Percentiles rank a stretch among this genome's conserved stretches.
Conservation (phyloP, 2,888 invertebrate genomes). For the Ditula angustiorana region DNA sequence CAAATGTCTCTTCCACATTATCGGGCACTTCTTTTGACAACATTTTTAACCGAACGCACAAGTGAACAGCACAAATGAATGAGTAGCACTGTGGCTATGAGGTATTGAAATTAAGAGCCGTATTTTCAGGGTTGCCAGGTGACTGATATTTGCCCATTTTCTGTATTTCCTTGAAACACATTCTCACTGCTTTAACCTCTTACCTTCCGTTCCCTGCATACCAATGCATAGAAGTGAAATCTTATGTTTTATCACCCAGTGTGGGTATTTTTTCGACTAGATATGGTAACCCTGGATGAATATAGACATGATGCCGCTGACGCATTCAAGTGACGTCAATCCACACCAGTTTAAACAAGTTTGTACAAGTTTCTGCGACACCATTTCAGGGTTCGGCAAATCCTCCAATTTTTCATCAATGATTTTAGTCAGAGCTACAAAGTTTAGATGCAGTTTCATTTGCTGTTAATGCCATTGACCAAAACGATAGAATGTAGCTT, state of each 20-base stretch:
- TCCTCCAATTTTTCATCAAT: too few relatives aligned
- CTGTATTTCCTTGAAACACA: neutral
- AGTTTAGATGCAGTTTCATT: too few relatives aligned
- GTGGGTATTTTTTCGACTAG: neutral
- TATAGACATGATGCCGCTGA: neutral
- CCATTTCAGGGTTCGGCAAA: neutral
- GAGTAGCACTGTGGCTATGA: neutral
- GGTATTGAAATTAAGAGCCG: neutral
- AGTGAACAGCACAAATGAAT: neutral
- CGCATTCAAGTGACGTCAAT: neutral
- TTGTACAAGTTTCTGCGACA: neutral
- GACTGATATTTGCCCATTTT: neutral
- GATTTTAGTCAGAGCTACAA: too few relatives aligned
- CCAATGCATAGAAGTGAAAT: neutral
- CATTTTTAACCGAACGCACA: neutral
- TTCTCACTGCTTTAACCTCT: neutral
- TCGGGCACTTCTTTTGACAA: neutral
- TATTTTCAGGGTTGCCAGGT: neutral
- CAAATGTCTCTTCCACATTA: neutral
- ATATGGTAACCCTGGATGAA: neutral
- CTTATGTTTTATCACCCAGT: neutral
- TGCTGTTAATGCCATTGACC: too few relatives aligned
- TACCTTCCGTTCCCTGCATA: neutral
- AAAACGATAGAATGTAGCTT: too few relatives aligned
- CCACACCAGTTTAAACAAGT: neutral